Base-by-base conservation (phyloP, 2,113 vertebrate species). In the Esox niger region DNA sequence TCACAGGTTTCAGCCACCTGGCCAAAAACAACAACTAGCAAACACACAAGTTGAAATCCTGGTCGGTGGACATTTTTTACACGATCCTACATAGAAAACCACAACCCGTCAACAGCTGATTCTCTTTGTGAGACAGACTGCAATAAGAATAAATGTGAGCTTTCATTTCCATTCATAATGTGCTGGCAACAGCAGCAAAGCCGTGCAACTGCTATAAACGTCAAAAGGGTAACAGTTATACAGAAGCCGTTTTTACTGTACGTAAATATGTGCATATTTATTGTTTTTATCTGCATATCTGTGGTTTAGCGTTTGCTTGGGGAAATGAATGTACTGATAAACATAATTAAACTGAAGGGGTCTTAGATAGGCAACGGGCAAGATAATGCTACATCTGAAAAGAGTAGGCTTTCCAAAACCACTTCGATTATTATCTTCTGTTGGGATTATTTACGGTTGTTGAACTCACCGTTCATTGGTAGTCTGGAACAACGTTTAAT, bases 361-460 rank as follows among this genome's bases (percentile, higher is more conserved):
- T 56, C 35, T 47, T 66, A 46, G 26, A 25, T 6, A 58, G 54
- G 27, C 8, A 54, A 43, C 56, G 63, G 15, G 38, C 31, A n/a
- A 27, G 35, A 68, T 43, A 10, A 10, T 43, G 3, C 3, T 17
- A 17, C 38, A 43, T 17, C 38, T 43, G 5, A 29, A 25, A 29
- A 25, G 55, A 57, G 13, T 27, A 10, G 11, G 55, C 23, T 57
- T 29, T 57, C 55, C 15, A 25, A 62, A 65, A 47, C 31, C 61
- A 61, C 15, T 69, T 69, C 15, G 23, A 57, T 66, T 73, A 33
- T 38, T 49, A 73, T 66, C 33, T 52, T 33, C 46, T 46, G 38
- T 43, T 43, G 38, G 38, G 38, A 43, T 43, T 43, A 43, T 43
- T n/a, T 62, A 11, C 33, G 32, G 29, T 20, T 73, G 47, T 55